A percentile compares a stretch with the other conserved stretches of the same genome.
Conservation (phyloP, 2,797 vertebrate species). For the Eidolon dupreanum region DNA sequence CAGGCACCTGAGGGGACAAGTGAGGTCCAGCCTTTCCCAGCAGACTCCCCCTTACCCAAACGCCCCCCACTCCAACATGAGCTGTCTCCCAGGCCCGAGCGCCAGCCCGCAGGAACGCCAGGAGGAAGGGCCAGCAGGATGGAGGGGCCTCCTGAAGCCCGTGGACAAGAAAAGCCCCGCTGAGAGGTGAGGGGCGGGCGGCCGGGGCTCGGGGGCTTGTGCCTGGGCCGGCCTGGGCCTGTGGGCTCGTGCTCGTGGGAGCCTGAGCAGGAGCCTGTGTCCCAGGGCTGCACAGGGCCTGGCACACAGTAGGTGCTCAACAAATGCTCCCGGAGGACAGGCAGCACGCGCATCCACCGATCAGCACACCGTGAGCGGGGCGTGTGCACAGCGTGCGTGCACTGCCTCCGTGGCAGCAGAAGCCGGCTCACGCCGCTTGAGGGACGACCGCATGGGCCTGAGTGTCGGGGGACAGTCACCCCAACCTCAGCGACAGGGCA, state of each 20-base stretch:
- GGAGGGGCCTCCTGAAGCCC: constrained; percentile 86
- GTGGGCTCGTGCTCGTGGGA: accelerated
- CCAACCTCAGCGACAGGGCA: not conserved
- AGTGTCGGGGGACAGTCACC: not conserved
- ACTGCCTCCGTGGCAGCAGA: too few species aligned
- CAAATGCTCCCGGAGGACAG: accelerated
- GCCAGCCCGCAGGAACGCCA: constrained; percentile 47
- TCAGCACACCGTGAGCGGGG: accelerated
- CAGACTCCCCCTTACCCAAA: accelerated
- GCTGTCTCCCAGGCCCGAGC: not conserved
- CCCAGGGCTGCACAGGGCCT: not conserved
- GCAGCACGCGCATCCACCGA: accelerated
- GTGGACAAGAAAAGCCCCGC: constrained; percentile 69
- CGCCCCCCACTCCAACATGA: not conserved
- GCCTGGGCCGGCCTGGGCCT: too few species aligned
- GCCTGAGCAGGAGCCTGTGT: not conserved
- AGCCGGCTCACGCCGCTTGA: not conserved
- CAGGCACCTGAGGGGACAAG: accelerated
- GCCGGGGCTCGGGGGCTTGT: accelerated
- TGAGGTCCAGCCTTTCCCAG: not conserved
- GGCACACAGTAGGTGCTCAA: not conserved
- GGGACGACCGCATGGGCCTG: not conserved
- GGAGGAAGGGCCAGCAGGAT: constrained; percentile 86
- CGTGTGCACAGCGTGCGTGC: accelerated
- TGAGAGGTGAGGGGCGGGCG: constrained; percentile 77